Percentiles rank a stretch among this genome's conserved stretches.
Evolutionary conservation across 1,140 invertebrate species (phyloP).

Genomic region (Battus philenor): DNA sequence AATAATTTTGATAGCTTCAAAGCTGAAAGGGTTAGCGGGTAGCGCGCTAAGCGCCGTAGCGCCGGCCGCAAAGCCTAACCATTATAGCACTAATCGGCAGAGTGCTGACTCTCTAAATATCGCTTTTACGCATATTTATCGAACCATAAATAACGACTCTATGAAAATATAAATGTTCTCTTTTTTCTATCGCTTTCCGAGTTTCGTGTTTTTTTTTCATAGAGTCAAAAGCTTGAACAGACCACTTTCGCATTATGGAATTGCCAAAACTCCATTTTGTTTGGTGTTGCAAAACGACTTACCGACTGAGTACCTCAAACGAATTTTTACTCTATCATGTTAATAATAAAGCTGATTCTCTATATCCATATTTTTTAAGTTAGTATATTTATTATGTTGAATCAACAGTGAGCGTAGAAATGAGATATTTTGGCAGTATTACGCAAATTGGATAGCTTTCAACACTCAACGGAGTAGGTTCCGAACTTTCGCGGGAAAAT

Average conservation of each 20-base stretch:
- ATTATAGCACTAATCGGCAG: conserved; percentile 66
- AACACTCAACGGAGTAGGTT: conserved; percentile 75
- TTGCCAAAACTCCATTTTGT: conserved; percentile 72
- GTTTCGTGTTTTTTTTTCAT: conserved; percentile 69
- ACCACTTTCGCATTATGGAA: conserved; percentile 75
- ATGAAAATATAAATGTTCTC: conserved; percentile 74
- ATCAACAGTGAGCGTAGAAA: conserved; percentile 68
- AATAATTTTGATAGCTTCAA: conserved; percentile 65
- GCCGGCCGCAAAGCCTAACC: conserved; percentile 36
- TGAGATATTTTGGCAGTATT: conserved; percentile 76
- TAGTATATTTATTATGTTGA: conserved; percentile 28
- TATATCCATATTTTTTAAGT: too few species aligned
- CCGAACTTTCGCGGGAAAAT: conserved; percentile 72
- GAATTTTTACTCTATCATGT: conserved; percentile 28
- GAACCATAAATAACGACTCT: conserved; percentile 72
- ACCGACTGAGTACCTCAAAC: conserved; percentile 12
- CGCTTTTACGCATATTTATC: conserved; percentile 67
- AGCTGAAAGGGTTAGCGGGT: conserved; percentile 54
- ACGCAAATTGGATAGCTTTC: conserved; percentile 76
- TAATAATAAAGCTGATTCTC: conserved; percentile 19
- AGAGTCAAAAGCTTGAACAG: conserved; percentile 75
- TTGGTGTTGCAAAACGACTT: conserved; percentile 35
- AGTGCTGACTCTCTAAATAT: conserved; percentile 70
- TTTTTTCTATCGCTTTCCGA: conserved; percentile 73
- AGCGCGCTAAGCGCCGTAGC: conserved; percentile 40